Base-by-base conservation (phyloP, 53 echinoderm and acorn worm species). In the Glandiceps talaboti region DNA sequence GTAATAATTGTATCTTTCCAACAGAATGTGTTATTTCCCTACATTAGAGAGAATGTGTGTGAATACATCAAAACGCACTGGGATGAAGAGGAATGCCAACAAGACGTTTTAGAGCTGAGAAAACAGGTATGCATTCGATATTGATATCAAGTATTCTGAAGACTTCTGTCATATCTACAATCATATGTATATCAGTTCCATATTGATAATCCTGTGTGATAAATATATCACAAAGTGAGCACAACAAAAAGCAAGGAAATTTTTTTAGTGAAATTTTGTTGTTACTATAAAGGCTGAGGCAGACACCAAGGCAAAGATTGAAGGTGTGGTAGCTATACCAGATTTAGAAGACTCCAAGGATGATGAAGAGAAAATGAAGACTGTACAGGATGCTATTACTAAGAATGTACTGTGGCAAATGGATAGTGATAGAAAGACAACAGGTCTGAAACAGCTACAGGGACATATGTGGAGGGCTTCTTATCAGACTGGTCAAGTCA, bases 391-490 rank as follows among this genome's bases (percentile, higher is more conserved):
- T 29, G 84, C 91, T 14, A 84, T 91, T 28, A 79, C 87, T 1
- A 85, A 91, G 33, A 87, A 86, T 88, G 88, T 91, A 27, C 79
- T 31, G 1, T 89, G 89, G 91, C 64, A 91, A 82, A 94, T 94
- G 94, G 91, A 86, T 76, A 86, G 82, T 31, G 94, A 94, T 78
- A 87, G 91, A 73, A 94, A 94, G 76, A 91, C 91, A 74, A 87
- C 94, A 25, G 91, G 89, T 26, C 85, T 94, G 27, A 91, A 94
- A 76, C 94, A 94, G 78, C 83, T 94, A 30, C 94, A 94, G 84
- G 94, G 94, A 74, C 94, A 91, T 33, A 91, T 94, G 91, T 94
- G 94, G 89, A 81, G 79, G 33, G 80, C 85, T 29, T 91, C 90
- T 12, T 94, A 94, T 77, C 32, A 76, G 27, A 76, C 82, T 33